Evolutionary conservation across 2,888 invertebrate species (phyloP).

Genomic region (Papilio elwesi): DNA sequence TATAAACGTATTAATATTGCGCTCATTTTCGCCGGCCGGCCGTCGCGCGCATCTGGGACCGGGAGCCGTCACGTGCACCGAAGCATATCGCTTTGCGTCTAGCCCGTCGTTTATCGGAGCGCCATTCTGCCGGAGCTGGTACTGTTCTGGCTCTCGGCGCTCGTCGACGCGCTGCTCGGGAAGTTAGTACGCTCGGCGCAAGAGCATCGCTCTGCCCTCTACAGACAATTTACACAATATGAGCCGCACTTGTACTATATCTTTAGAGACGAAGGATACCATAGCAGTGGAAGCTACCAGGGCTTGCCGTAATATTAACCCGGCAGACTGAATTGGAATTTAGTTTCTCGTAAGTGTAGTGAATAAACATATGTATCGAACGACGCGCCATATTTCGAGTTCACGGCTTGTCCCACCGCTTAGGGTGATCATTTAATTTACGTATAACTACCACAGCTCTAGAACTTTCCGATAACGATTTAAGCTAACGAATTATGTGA

Average conservation of each 20-base stretch:
- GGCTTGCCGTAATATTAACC: background rate
- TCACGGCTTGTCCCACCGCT: background rate
- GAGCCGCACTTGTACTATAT: too few relatives aligned
- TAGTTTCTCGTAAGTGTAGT: background rate
- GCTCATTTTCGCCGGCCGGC: conserved; percentile 18
- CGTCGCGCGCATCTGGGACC: background rate
- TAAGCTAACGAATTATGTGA: conserved; percentile 14
- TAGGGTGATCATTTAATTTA: too few relatives aligned
- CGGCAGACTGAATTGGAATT: background rate
- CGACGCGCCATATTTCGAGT: background rate
- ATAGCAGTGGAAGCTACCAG: background rate
- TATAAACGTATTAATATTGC: conserved; percentile 47
- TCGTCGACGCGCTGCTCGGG: conserved; percentile 54
- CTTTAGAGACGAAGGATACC: too few relatives aligned
- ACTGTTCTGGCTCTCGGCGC: conserved; percentile 49
- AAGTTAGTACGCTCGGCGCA: conserved; percentile 53
- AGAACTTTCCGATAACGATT: conserved; percentile 11
- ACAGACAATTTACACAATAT: too few relatives aligned
- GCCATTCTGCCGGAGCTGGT: too few relatives aligned
- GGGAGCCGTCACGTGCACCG: background rate
- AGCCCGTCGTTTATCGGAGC: conserved; percentile 46
- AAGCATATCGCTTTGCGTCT: background rate
- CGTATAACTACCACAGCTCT: conserved; percentile 8
- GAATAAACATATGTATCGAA: background rate
- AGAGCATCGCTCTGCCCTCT: background rate